These are phyloP conservation scores for Trachelus stipa DNA, from an alignment of 2,888 invertebrate genomes.

Conservation along the genomic window DNA sequence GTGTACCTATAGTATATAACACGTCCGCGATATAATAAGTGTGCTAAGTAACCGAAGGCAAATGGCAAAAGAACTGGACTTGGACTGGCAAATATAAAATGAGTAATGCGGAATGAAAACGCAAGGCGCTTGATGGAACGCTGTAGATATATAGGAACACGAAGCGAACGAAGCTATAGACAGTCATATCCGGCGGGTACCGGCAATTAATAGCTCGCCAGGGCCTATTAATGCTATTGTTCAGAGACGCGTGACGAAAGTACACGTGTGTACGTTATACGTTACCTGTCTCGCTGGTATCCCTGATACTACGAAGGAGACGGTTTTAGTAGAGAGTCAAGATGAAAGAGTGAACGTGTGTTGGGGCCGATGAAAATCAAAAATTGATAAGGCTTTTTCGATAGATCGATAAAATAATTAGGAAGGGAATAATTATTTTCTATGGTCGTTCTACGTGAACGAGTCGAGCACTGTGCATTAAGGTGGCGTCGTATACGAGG, in stretches of 20 bases:
- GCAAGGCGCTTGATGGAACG: conserved; percentile 44
- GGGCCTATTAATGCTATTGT: conserved; percentile 66
- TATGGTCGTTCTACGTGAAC: conserved; percentile 22
- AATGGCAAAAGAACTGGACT: neutral
- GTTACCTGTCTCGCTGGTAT: conserved; percentile 11
- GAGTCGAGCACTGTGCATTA: conserved; percentile 21
- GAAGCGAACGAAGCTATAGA: conserved; percentile 59
- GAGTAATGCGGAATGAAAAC: conserved; percentile 19
- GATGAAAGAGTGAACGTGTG: neutral
- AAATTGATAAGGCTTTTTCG: neutral
- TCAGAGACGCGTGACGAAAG: conserved; percentile 65
- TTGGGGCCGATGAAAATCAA: neutral
- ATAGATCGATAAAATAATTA: neutral
- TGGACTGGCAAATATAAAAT: neutral
- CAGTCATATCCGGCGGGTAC: conserved; percentile 65
- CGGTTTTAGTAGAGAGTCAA: neutral
- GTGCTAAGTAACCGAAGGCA: neutral
- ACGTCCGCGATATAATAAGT: neutral
- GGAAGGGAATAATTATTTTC: conserved; percentile 12
- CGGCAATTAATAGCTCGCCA: conserved; percentile 65
- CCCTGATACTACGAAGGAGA: neutral
- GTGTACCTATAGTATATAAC: neutral
- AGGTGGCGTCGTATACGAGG: neutral
- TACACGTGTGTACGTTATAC: conserved; percentile 37
- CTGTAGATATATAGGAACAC: conserved; percentile 52